These are phyloP conservation scores for Parauchenoglanis punctatus DNA, from an alignment of 2,797 vertebrate species.

Conservation along the genomic window DNA sequence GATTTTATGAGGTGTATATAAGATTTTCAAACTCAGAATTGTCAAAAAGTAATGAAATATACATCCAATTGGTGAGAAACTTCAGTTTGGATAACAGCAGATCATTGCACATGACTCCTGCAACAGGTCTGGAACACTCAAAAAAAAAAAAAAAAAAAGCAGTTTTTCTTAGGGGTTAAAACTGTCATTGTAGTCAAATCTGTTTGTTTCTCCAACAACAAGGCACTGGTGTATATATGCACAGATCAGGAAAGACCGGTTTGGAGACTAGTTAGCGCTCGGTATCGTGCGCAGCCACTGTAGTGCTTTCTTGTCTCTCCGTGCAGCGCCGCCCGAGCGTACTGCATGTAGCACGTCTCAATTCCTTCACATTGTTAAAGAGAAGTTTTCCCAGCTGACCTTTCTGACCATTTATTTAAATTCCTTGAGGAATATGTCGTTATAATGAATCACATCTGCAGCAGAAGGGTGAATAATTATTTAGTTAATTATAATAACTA, in stretches of 20 bases:
- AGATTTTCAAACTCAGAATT: no score
- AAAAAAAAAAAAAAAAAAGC: background rate
- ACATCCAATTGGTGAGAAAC: no score
- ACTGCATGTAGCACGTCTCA: background rate
- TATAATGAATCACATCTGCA: background rate
- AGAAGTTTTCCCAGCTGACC: background rate
- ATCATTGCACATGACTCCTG: no score
- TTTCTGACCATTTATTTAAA: background rate
- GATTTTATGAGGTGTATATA: no score
- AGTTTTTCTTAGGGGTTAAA: background rate
- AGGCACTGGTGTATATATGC: background rate
- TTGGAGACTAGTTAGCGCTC: background rate
- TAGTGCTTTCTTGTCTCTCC: background rate
- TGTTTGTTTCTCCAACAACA: background rate
- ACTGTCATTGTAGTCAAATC: background rate
- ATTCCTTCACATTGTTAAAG: background rate
- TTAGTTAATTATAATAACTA: background rate
- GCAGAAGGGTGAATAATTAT: background rate
- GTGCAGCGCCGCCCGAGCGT: background rate
- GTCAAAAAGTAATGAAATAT: no score
- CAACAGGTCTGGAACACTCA: no score
- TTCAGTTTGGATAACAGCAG: no score
- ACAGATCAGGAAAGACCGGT: background rate
- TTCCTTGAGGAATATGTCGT: background rate
- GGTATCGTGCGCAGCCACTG: background rate